phyloP scores from a whole-genome alignment of 2,888 invertebrate genomes.

The Coecobrya sp. region DNA sequence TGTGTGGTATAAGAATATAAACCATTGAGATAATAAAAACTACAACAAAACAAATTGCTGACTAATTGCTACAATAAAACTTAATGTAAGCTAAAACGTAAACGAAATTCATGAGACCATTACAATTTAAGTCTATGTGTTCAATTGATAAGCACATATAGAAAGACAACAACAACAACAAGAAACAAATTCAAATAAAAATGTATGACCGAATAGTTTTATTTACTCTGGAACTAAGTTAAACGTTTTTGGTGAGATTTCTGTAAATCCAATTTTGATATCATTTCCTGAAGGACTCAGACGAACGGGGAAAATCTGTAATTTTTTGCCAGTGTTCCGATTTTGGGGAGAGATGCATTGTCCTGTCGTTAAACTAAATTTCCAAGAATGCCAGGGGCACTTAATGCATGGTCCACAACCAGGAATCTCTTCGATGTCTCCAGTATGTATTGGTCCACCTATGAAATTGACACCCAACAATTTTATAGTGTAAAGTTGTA shows the following conservation, averaged over 20 bases:
- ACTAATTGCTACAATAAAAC: too few relatives aligned
- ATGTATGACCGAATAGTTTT: too few relatives aligned
- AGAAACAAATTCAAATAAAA: too few relatives aligned
- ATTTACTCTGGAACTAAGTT: neutral
- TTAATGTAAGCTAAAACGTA: too few relatives aligned
- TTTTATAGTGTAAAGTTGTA: neutral
- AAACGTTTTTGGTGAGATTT: slow-evolving; percentile 80
- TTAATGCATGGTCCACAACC: slow-evolving; percentile 82
- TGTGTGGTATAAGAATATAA: too few relatives aligned
- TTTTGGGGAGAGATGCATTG: slow-evolving; percentile 82
- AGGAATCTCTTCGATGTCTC: slow-evolving; percentile 85
- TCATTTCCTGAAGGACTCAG: slow-evolving; percentile 42
- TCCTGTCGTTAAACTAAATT: slow-evolving; percentile 83
- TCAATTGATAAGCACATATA: too few relatives aligned
- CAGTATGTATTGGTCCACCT: slow-evolving; percentile 83
- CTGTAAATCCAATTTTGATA: slow-evolving; percentile 83
- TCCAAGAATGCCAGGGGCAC: slow-evolving; percentile 85
- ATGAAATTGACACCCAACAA: neutral
- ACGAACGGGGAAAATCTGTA: slow-evolving; percentile 81
- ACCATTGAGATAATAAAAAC: too few relatives aligned
- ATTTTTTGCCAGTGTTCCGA: slow-evolving; percentile 40
- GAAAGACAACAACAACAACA: too few relatives aligned
- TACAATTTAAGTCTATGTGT: too few relatives aligned
- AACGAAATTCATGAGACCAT: too few relatives aligned
- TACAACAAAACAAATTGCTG: too few relatives aligned